Base-by-base conservation (phyloP, 2,888 invertebrate species). In the Drosophila meridiana region DNA sequence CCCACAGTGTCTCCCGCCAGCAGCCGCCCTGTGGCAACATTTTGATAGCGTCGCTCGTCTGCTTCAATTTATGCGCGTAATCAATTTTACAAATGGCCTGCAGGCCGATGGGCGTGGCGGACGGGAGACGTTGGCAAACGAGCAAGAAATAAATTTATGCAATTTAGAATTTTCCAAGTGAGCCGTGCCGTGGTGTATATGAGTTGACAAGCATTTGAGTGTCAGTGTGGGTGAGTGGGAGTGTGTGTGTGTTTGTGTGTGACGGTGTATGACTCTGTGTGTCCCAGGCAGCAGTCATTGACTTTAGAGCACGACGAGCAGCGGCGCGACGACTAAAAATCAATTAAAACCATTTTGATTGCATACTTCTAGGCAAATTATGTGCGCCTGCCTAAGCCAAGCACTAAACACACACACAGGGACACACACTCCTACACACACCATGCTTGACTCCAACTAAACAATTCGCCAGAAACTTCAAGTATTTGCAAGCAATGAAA, bases 11-110 rank as follows among this genome's bases (percentile, higher is more conserved):
- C 28, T 28, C 5, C n/a, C 20, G 11, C 30, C 13, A 2, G 14
- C 14, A 34, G 9, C 9, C 28, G 50, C 1, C 72, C 69, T 76
- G 80, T 66, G 80, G 80, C 78, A 80, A 69, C 68, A 76, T 78
- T 78, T 78, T 72, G 76, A 76, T 78, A 80, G 61, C 76, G 80
- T 65, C 66, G 69, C 65, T 74, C 78, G 91, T 85, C 91, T 83
- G 85, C 89, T 82, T 85, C 90, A 89, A 90, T 89, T 89, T 91
- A 90, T 90, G 90, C 89, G 83, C 91, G 85, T 91, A 91, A 89
- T 90, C 89, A 91, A 88, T 90, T 89, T 89, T 89, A 87, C 85
- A 90, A 89, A 90, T 86, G 83, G 87, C 91, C 87, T 80, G 76
- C 85, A 84, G 83, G 73, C 76, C 69, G 74, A 53, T 72, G 73